Evolutionary conservation across 2,113 vertebrate genomes (phyloP), one percentile per base, ranked within the genome.

Genomic region (Zosterops hypoxanthus): DNA sequence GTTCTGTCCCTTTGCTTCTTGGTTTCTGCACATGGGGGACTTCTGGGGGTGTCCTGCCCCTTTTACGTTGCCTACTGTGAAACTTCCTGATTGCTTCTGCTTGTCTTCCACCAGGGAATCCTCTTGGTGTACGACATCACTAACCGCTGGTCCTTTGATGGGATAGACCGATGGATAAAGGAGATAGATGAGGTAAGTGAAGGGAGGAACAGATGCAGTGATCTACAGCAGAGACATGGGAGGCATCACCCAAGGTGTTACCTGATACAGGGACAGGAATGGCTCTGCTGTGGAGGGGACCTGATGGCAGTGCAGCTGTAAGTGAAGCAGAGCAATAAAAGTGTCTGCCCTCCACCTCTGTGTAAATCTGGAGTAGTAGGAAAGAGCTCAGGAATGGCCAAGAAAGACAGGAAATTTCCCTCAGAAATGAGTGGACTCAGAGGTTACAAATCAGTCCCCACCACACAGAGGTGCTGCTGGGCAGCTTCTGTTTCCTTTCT

Each of bases 41-140:
- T 66, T 50, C 39, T 12, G 18, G 52, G 28, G 31, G 12, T 52
- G 47, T 49, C 29, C 14, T 47, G 22, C 47, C 34, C 25, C 21
- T 94, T 57, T 41, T 20, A 13, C 6, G 1, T 44, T 77, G 29
- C 22, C 55, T 70, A 0, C 42, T 49, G 0, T 71, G 60, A 44
- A 81, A 56, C n/a, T 50, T 55, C 47, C 50, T 73, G 39, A 89
- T 50, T 26, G 21, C 18, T 88, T 39, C 33, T 61, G 33, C 0
- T 96, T 96, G 21, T 91, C 42, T 96, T 69, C 57, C 53, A 56
- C 73, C 97, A 99, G 99, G 99, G 99, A n/a, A 99, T 99, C 94
- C 98, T 99, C 69, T 97, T 99, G 66, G 99, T 99, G 10, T 99
- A 99, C 5, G 99, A 99, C 96, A 99, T 99, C 97, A 99, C 99